Base-by-base conservation (phyloP, 1,140 invertebrate genomes). In the Hydropsyche tenuis region DNA sequence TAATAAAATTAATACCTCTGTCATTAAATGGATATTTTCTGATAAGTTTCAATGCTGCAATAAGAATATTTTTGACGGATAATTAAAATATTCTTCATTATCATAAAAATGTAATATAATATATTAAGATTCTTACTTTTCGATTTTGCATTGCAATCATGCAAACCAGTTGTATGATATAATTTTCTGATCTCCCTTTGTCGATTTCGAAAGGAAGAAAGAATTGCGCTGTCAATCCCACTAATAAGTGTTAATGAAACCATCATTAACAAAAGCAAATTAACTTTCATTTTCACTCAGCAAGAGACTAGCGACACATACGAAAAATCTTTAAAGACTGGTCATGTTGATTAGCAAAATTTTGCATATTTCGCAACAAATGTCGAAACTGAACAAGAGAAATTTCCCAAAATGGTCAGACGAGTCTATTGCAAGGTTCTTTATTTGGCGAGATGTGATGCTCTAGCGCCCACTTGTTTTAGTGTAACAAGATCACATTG, bases 181-280 rank as follows among this genome's bases (percentile, higher is more conserved):
- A 22, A 4, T 25, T 20, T 1, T 12, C 56, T 60, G 22, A 60
- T 60, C 11, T 60, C 56, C 11, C 12, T 25, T 25, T 60, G 56
- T 25, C 56, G 56, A 25, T 60, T 60, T 60, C 56, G 56, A 60
- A 22, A 60, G 12, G 56, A 60, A 7, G 56, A 23, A 12, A 25
- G 12, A 12, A 60, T 25, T 27, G 56, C 23, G 12, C 23, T 14
- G 14, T 14, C 23, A 4, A 11, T 25, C 1, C 25, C 56, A 27
- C 22, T 9, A 4, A 22, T 53, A 2, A 2, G 22, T 22, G 22
- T 20, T 4, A 2, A 27, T 9, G 14, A 23, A 11, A 60, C 9
- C 1, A 60, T 1, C 18, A 60, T 7, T 7, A 23, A 14, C n/a
- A 60, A 11, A 7, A 25, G n/a, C n/a, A 25, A 25, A 60, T 25